Base-by-base conservation (phyloP, 2,797 vertebrate genomes). In the Squalus acanthias region DNA sequence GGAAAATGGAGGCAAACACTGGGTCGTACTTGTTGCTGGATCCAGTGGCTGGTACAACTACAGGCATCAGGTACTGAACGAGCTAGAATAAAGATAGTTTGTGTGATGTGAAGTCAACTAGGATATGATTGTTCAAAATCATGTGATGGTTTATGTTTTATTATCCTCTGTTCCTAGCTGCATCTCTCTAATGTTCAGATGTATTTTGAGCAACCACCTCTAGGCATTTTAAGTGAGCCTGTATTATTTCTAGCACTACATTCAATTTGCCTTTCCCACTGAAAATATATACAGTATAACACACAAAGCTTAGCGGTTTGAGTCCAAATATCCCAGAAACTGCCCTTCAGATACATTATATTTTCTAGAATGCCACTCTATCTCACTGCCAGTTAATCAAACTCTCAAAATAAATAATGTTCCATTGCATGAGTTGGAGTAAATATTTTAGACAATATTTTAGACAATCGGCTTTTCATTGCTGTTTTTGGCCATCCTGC, bases 41-140 rank as follows among this genome's bases (percentile, higher is more conserved):
- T 99, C 99, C 0, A 99, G 98, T 0, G 98, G 98, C 97, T 99
- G 99, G 99, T 99, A 98, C 97, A 99, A 99, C 97, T 99, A 99
- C 96, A 98, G 99, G 96, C 99, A 99, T 97, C 99, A 99, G 99
- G 99, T 99, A 97, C 98, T 98, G 93, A 76, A 20, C 10, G 17
- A 8, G 4, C 0, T 79, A 24, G 69, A 29, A 53, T 50, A 53
- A 72, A 96, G 26, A 17, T 22, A 7, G 33, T n/a, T 2, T 39
- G 26, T 15, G 0, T 96, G 60, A 89, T 29, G 3, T 22, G 33
- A 39, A 93, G 5, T 67, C 33, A 39, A 22, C 17, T 17, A 67
- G 33, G 15, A 93, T 67, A 20, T 92, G n/a, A 39, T 67, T 67
- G 57, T n/a, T 63, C 33, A 65, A 17, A 12, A n/a, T 65, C 7